Base-by-base conservation (phyloP, 2,113 vertebrate species). In the Pterocles orientalis region DNA sequence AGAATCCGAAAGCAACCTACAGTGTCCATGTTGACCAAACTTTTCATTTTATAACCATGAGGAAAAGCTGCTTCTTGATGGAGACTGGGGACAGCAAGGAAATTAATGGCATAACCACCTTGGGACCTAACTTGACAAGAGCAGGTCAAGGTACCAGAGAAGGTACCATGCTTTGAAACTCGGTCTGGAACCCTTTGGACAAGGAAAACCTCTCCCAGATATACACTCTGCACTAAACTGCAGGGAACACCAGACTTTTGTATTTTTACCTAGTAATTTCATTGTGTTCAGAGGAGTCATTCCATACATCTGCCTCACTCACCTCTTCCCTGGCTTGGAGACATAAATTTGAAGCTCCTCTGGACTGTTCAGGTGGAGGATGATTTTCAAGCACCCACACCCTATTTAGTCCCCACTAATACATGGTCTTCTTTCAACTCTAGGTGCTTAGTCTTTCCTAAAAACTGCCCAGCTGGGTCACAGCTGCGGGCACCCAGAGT, bases 111-210 rank as follows among this genome's bases (percentile, higher is more conserved):
- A 72, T 81, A 81, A 89, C 93, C 94, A 94, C 41, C 19, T 73
- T 80, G 85, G 88, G 81, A 94, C 86, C 80, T 82, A 89, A 73
- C 20, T 90, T 92, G 91, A 94, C 82, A 89, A 94, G 60, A 90
- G 92, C 83, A 92, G 80, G 77, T 66, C 82, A 93, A 96, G 93
- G 87, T 78, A 41, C 70, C 83, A 90, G 41, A 82, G 5, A n/a
- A 92, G 50, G 81, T 85, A 73, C 41, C 60, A 58, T 60, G 84
- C 78, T 65, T 73, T 81, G 86, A 90, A 96, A 95, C 39, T 93
- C 91, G 90, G 68, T 82, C 43, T 93, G 94, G 90, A 96, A 82
- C 2, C 26, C 45, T 53, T 72, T 10, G 2, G 62, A 65, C 54
- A 71, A 80, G 48, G 69, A 88, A 95, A 97, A 57, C 53, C 45